Evolutionary conservation across 2,797 vertebrate genomes (phyloP), one percentile per base, ranked within the genome.

Genomic region (Fratercula arctica): DNA sequence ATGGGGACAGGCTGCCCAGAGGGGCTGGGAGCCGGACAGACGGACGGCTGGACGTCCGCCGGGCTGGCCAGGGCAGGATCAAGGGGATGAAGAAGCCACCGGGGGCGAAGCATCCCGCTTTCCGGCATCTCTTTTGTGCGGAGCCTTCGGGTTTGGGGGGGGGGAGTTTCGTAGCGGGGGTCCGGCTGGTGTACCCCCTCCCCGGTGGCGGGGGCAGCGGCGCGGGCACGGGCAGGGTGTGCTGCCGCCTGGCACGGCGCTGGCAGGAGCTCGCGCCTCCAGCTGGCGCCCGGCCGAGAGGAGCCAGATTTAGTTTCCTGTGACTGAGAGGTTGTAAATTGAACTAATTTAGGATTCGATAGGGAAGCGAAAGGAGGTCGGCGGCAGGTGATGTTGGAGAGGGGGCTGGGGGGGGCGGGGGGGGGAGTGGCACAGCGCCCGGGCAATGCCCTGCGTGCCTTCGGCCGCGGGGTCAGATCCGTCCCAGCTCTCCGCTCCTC

Each of bases 281-380:
- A 25, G 21, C 97, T 97, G 97, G 97, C 97, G 90, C 76, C 4
- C 64, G 95, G 97, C 97, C 97, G 88, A 60, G 86, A 93, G 81
- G 92, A 97, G 96, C 97, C 97, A 87, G 96, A 97, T 98, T 98
- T 98, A 97, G 97, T 97, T 97, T 95, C 96, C 97, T 97, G 87
- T 93, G 97, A 97, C 96, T 93, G 97, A 96, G 97, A 97, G 96
- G 95, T 97, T 97, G 97, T 97, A 98, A 97, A 98, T 94, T 94
- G 96, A 96, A 97, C 98, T 98, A 98, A 98, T 98, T 98, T 98
- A 61, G 96, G 97, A 98, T 97, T 87, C 87, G 96, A 97, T 96
- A 96, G 96, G 93, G 95, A 98, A 96, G 92, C 29, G 46, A 97
- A 98, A 97, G 93, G 96, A 98, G 98, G 97, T 97, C 96, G 95